Base-by-base conservation (phyloP, 1,140 invertebrate genomes). In the Ephestia elutella region DNA sequence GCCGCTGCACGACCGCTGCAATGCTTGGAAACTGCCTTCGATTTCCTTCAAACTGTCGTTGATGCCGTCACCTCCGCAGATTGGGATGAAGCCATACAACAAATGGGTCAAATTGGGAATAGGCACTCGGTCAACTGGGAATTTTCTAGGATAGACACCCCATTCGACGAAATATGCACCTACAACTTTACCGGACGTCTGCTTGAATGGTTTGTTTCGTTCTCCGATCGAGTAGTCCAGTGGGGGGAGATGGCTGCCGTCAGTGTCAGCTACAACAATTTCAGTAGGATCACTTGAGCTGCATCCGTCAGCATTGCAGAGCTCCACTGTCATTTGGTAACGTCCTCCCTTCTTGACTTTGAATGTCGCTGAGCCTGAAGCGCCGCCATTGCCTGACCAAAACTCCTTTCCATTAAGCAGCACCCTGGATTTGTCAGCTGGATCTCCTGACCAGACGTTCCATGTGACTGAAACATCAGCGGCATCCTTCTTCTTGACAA, bases 11-110 rank as follows among this genome's bases (percentile, higher is more conserved):
- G 86, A 88, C 5, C 83, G 64, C 55, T 88, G 86, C 5, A 88
- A 64, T 28, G 83, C 83, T 71, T 82, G 83, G 68, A 88, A 88
- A 75, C 86, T 88, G 54, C 81, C 81, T 65, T 88, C 86, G n/a
- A 88, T 88, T 68, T 88, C 83, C 38, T 88, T 88, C 59, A 88
- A 82, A 70, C 86, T 88, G 74, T 88, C 86, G 49, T 88, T 88
- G 59, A 88, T 88, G 28, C 86, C 83, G 56, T 88, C 85, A 54
- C 85, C 85, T 13, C 85, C 85, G 49, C 85, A 88, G 50, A 88
- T 88, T 57, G 85, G 85, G 19, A 88, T 86, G 56, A 88, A 88
- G 57, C 85, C 85, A 60, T 88, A 88, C 11, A 88, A 60, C 30
- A 88, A 70, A 73, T 88, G 85, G 28, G 83, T 86, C 5, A 88